Evolutionary conservation across 2,888 invertebrate species (phyloP).

Genomic region (Drosophila basisetae): DNA sequence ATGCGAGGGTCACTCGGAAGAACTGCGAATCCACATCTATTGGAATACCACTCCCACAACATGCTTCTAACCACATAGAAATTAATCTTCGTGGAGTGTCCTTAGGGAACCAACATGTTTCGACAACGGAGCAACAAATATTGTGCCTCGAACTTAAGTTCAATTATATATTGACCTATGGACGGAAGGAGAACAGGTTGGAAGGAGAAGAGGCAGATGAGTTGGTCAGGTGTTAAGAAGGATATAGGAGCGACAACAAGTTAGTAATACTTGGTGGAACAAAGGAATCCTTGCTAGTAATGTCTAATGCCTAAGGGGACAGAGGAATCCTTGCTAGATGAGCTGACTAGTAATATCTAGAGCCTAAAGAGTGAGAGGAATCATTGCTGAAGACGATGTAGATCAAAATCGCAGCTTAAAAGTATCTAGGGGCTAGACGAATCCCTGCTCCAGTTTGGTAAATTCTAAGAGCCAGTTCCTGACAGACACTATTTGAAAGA

Average conservation of each 20-base stretch:
- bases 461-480: too few relatives aligned
- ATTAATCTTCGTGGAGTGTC: conserved; percentile 26
- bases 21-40: not conserved
- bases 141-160: not conserved
- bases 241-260: not conserved
- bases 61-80: conserved; percentile 18
- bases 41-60: conserved; percentile 20
- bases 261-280: not conserved
- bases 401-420: not conserved
- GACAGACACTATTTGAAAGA: too few relatives aligned
- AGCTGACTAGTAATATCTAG: not conserved
- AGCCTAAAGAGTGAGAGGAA: not conserved
- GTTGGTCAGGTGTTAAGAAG: not conserved
- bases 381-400: not conserved
- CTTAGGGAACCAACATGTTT: not conserved
- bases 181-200: not conserved
- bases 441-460: too few relatives aligned
- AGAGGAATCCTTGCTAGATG: not conserved
- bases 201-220: not conserved
- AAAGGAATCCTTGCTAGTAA: not conserved
- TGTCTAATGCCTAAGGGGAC: too few relatives aligned
- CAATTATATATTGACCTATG: not conserved
- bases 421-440: too few relatives aligned
- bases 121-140: not conserved
- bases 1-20: conserved; percentile 42